Evolutionary conservation across 2,888 invertebrate species (phyloP).

Genomic region (Leucozona laternaria): DNA sequence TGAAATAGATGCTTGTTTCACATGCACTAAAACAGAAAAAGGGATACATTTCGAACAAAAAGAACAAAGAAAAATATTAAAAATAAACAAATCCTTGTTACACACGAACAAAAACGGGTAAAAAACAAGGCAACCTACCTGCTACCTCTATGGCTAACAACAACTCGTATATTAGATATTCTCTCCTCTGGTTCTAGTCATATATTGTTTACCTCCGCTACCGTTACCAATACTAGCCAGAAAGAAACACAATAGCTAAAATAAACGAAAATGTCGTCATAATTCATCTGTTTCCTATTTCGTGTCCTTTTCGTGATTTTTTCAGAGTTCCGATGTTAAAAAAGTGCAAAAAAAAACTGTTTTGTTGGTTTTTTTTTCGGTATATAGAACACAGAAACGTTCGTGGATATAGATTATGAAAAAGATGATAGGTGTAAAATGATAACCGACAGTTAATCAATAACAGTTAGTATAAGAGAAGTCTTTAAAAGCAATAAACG

Average conservation of each 20-base stretch:
- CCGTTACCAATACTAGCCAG: constrained; percentile 4
- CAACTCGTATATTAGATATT: constrained; percentile 31
- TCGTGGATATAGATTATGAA: too few species aligned
- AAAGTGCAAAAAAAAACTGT: too few species aligned
- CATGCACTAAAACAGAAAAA: constrained; percentile 2
- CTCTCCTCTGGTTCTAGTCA: background rate
- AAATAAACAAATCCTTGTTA: constrained; percentile 33
- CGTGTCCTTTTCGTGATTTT: constrained; percentile 51
- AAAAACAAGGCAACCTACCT: background rate
- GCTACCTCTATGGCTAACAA: background rate
- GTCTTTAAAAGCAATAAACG: too few species aligned
- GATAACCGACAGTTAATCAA: too few species aligned
- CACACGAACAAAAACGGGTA: constrained; percentile 41
- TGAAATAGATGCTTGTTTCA: constrained; percentile 39
- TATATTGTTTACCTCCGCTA: background rate
- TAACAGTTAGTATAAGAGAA: too few species aligned
- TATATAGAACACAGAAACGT: too few species aligned
- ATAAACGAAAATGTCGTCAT: constrained; percentile 63
- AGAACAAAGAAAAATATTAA: background rate
- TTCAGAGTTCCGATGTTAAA: too few species aligned
- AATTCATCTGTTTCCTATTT: constrained; percentile 62
- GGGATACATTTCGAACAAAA: background rate
- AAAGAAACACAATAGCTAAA: constrained; percentile 41
- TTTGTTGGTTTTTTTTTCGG: too few species aligned
- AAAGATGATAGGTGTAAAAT: too few species aligned